Percentiles rank a stretch among this genome's conserved stretches.
Evolutionary conservation across 2,797 vertebrate species (phyloP).

Genomic region (Hephaestus fuliginosus): DNA sequence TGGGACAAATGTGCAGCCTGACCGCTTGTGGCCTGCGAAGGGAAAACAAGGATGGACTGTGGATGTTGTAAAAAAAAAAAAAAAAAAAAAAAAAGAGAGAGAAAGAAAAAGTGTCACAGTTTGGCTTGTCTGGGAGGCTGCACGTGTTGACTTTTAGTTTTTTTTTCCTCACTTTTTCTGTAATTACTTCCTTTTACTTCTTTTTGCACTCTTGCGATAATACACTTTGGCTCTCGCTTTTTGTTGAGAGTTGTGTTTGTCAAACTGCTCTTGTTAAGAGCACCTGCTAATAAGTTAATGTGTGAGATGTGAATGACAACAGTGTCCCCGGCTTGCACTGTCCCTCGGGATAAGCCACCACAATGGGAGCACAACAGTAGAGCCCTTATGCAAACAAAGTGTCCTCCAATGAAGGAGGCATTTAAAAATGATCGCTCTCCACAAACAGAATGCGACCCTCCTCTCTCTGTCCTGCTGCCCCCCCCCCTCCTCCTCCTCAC

Average conservation of each 20-base stretch:
- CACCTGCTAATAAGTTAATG: constrained; percentile 62
- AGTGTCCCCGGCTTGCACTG: constrained; percentile 61
- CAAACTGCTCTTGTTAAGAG: constrained; percentile 20
- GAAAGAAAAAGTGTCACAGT: constrained; percentile 36
- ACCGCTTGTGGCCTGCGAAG: constrained; percentile 26
- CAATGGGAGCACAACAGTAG: constrained; percentile 74
- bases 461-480: constrained; percentile 51
- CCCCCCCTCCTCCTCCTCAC: neutral
- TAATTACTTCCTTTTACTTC: constrained; percentile 9
- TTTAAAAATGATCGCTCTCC: constrained; percentile 81
- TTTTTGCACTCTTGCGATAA: neutral
- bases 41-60: constrained; percentile 49
- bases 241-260: constrained; percentile 16
- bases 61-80: constrained; percentile 49
- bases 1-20: constrained; percentile 47
- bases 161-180: neutral
- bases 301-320: constrained; percentile 75
- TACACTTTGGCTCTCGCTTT: constrained; percentile 1
- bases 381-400: constrained; percentile 83
- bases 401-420: constrained; percentile 79
- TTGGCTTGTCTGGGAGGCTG: constrained; percentile 15
- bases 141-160: constrained; percentile 5
- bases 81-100: constrained; percentile 21
- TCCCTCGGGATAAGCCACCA: constrained; percentile 73
- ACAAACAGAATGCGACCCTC: constrained; percentile 72